Evolutionary conservation across 2,113 vertebrate species (phyloP).

Genomic region (Peromyscus maniculatus): DNA sequence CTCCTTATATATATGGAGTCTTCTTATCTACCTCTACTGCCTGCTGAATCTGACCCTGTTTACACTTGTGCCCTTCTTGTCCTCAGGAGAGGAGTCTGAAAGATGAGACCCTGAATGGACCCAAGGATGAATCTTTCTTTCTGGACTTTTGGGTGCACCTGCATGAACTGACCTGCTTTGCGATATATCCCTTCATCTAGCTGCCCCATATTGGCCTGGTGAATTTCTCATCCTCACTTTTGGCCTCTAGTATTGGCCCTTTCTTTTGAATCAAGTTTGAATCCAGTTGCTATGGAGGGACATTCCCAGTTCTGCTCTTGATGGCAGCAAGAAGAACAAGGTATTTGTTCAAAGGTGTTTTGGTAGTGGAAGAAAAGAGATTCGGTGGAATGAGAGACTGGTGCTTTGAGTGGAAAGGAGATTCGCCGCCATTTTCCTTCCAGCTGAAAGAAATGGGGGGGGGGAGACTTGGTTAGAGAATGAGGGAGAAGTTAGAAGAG

Average conservation of each 20-base stretch:
- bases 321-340: neutral
- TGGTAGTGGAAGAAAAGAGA: neutral
- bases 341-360: neutral
- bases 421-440: neutral
- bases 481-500: too few species aligned
- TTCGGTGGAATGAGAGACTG: neutral
- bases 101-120: neutral
- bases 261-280: neutral
- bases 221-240: neutral
- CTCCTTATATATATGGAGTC: rapidly evolving
- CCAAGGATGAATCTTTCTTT: neutral
- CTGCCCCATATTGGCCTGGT: neutral
- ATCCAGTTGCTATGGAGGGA: neutral
- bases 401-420: neutral
- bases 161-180: neutral
- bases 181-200: neutral
- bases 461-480: neutral
- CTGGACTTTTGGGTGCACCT: neutral
- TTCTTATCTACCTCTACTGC: neutral
- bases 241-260: neutral
- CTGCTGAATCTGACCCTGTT: neutral
- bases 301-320: neutral
- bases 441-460: neutral
- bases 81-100: neutral
- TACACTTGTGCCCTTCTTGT: neutral